phyloP scores from a whole-genome alignment of 2,797 vertebrate genomes.

The Pristis pectinata region DNA sequence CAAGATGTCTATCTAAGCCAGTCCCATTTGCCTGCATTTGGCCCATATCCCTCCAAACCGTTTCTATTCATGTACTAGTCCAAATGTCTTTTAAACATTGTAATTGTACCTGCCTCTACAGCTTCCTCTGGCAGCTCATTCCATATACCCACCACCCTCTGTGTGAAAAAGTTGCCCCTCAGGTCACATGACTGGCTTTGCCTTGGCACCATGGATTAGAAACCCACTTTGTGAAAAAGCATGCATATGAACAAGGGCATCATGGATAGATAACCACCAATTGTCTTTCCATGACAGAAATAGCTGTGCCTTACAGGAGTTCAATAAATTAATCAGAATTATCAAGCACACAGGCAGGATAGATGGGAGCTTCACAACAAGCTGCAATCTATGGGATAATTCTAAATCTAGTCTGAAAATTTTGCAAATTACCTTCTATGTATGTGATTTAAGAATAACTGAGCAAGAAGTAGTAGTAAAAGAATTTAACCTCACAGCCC shows the following conservation, averaged over 20 bases:
- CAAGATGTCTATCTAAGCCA: too few relatives aligned
- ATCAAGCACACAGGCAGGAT: not conserved
- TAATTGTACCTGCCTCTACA: too few relatives aligned
- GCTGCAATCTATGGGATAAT: not conserved
- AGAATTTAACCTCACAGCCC: not conserved
- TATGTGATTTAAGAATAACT: not conserved
- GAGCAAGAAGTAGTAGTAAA: not conserved
- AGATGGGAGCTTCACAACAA: not conserved
- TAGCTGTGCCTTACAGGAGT: not conserved
- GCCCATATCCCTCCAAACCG: too few relatives aligned
- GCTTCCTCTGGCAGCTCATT: too few relatives aligned
- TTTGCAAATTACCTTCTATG: not conserved
- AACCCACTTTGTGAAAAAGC: not conserved
- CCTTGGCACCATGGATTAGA: not conserved
- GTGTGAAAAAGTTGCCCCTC: too few relatives aligned
- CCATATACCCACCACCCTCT: too few relatives aligned
- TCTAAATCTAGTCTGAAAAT: not conserved
- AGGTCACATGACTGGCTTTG: not conserved
- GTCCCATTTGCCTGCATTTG: too few relatives aligned
- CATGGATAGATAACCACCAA: not conserved
- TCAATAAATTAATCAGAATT: not conserved
- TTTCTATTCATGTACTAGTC: too few relatives aligned
- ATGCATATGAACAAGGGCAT: not conserved
- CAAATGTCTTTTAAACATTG: too few relatives aligned
- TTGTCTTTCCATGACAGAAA: not conserved